These are phyloP conservation scores for Pegoplata infirma DNA, from an alignment of 2,888 invertebrate species.

Conservation along the genomic window DNA sequence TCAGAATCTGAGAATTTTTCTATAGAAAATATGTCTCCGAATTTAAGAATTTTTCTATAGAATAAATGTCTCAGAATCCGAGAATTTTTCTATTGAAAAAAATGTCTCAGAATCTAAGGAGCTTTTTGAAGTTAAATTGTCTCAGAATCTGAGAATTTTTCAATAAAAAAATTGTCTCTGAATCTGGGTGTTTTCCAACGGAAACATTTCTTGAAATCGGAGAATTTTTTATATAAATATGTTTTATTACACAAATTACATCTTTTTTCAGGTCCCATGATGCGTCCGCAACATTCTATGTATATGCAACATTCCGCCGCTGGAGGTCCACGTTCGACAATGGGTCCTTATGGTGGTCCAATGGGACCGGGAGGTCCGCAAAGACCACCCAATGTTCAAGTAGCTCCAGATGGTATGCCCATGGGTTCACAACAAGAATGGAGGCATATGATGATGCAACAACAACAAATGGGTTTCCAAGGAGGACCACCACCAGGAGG, in stretches of 20 bases:
- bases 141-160: too few relatives aligned
- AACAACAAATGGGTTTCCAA: slow-evolving; percentile 78
- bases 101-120: too few relatives aligned
- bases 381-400: slow-evolving; percentile 81
- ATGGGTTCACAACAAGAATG: slow-evolving; percentile 77
- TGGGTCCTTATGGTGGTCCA: slow-evolving; percentile 74
- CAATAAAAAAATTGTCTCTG: too few relatives aligned
- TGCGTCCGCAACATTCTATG: slow-evolving; percentile 82
- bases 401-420: slow-evolving; percentile 80
- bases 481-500: slow-evolving; percentile 69
- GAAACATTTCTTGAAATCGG: not conserved
- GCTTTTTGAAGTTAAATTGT: too few relatives aligned
- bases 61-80: too few relatives aligned
- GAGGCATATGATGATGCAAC: slow-evolving; percentile 79
- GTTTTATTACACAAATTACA: slow-evolving; percentile 32
- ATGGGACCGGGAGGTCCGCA: slow-evolving; percentile 78
- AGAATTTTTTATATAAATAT: too few relatives aligned
- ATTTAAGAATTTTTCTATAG: too few relatives aligned
- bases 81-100: too few relatives aligned
- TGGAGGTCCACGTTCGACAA: slow-evolving; percentile 72
- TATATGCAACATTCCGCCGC: slow-evolving; percentile 79
- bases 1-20: too few relatives aligned
- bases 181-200: too few relatives aligned
- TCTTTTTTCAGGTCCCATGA: slow-evolving; percentile 83
- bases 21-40: too few relatives aligned